Percentiles rank a stretch among this genome's conserved stretches.
Conservation (phyloP, 1,140 invertebrate genomes). For the Diachasma alloeum region DNA sequence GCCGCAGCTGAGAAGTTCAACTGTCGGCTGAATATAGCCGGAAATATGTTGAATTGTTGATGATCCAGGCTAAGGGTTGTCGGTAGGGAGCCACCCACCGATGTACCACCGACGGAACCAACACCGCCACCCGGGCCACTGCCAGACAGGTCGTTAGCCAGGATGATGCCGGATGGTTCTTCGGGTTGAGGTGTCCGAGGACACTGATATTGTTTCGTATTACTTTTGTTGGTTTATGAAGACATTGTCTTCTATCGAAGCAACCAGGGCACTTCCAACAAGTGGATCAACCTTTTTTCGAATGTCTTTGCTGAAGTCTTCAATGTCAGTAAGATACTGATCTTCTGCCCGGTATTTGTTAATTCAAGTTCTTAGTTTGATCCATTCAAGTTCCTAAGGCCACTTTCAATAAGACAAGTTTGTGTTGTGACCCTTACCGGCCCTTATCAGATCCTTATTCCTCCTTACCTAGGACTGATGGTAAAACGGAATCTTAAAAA, state of each 20-base stretch:
- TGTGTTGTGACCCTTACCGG: too few species aligned
- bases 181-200: too few species aligned
- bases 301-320: too few species aligned
- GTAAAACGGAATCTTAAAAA: too few species aligned
- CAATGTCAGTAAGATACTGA: too few species aligned
- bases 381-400: too few species aligned
- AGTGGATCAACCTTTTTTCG: too few species aligned
- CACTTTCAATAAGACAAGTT: too few species aligned
- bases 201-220: neutral
- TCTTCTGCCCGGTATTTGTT: too few species aligned
- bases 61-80: constrained; percentile 69
- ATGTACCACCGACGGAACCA: constrained; percentile 53
- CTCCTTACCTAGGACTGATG: too few species aligned
- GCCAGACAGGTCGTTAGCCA: constrained; percentile 65
- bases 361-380: too few species aligned
- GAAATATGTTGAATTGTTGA: constrained; percentile 90
- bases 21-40: constrained; percentile 86
- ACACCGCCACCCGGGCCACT: constrained; percentile 59
- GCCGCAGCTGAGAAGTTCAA: constrained; percentile 78
- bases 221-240: neutral
- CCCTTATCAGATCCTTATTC: too few species aligned
- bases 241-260: neutral
- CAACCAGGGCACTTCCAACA: neutral
- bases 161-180: constrained; percentile 63
- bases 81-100: constrained; percentile 52